These are phyloP conservation scores for Sinosuthora webbiana DNA, from an alignment of 2,113 vertebrate genomes.

Conservation along the genomic window DNA sequence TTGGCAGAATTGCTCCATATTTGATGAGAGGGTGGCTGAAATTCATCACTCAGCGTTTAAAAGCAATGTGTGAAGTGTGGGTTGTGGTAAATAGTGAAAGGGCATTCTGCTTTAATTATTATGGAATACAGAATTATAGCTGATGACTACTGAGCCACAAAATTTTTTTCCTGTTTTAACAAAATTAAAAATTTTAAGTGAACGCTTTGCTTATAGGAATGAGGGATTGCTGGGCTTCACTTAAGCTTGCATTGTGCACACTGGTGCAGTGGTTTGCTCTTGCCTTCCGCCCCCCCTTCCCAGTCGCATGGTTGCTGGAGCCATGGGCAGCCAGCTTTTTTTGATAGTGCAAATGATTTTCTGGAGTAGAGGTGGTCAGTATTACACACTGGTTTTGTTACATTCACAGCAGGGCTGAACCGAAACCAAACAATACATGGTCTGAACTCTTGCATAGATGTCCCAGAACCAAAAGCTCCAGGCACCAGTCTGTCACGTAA, in stretches of 20 bases:
- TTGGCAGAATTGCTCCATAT: background rate
- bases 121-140: background rate
- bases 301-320: background rate
- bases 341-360: background rate
- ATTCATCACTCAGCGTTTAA: background rate
- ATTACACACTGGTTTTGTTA: background rate
- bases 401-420: background rate
- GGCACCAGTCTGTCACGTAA: rapidly evolving
- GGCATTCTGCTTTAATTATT: background rate
- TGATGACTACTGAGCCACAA: background rate
- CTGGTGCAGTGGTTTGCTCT: rapidly evolving
- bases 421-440: background rate
- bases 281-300: background rate
- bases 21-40: background rate
- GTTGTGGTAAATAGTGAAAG: background rate
- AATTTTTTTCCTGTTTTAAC: background rate
- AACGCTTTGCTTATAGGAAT: background rate
- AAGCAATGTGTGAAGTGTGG: background rate
- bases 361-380: background rate
- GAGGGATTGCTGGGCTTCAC: background rate
- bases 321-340: background rate
- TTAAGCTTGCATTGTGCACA: background rate
- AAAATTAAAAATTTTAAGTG: background rate
- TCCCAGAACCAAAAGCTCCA: background rate
- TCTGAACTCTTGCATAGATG: background rate